A percentile compares a stretch with the other conserved stretches of the same genome.
Evolutionary conservation across 2,888 invertebrate species (phyloP).

Genomic region (Daptonema setosum): DNA sequence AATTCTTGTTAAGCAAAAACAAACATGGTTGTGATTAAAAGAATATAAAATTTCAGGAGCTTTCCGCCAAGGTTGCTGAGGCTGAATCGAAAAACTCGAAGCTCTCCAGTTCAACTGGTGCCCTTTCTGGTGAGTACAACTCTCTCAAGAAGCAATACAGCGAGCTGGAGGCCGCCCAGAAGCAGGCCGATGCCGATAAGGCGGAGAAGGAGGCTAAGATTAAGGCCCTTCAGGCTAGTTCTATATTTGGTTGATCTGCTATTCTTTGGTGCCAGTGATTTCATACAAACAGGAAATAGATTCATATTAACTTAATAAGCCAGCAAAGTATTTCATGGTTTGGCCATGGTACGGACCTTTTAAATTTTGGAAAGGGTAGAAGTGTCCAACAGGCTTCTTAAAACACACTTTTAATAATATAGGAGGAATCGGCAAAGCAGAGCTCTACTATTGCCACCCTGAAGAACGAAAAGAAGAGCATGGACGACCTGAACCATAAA

Average conservation of each 20-base stretch:
- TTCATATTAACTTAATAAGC: no score
- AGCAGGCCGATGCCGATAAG: neutral
- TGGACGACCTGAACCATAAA: conserved; percentile 9
- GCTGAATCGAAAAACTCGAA: neutral
- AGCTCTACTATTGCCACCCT: conserved; percentile 5
- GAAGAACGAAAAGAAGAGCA: conserved; percentile 8
- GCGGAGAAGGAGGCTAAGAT: neutral
- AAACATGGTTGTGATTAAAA: neutral
- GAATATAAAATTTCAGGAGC: neutral
- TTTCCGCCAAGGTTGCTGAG: neutral
- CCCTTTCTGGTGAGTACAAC: neutral
- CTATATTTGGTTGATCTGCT: neutral
- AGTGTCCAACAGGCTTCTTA: neutral
- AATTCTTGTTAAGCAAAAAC: no score
- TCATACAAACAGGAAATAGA: neutral
- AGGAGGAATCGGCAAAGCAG: conserved; percentile 9
- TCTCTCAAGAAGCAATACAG: conserved; percentile 37
- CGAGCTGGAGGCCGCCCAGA: conserved; percentile 13
- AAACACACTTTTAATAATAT: conserved; percentile 1
- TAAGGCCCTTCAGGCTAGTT: neutral
- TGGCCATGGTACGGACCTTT: no score
- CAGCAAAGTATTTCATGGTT: no score
- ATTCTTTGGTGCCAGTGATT: neutral
- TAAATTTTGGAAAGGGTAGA: no score
- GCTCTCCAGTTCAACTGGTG: neutral